Evolutionary conservation across 2,888 invertebrate species (phyloP).

Genomic region (Elmis aenea): DNA sequence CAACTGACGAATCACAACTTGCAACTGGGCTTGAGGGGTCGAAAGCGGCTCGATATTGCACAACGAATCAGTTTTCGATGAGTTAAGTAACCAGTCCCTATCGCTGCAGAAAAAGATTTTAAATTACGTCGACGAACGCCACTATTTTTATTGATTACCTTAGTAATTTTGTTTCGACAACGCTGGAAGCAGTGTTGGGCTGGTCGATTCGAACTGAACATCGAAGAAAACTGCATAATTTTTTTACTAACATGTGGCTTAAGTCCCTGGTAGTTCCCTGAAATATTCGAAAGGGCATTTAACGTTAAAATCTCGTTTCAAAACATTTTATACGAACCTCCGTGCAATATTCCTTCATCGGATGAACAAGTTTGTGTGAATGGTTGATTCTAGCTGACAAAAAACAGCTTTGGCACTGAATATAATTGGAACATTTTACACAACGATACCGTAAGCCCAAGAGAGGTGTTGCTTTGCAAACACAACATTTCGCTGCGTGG

Average conservation of each 20-base stretch:
- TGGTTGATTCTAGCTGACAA: slow-evolving; percentile 55
- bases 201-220: slow-evolving; percentile 29
- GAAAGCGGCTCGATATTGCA: slow-evolving; percentile 36
- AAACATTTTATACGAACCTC: slow-evolving; percentile 35
- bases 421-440: slow-evolving; percentile 59
- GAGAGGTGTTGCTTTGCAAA: slow-evolving; percentile 55
- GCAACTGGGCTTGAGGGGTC: slow-evolving; percentile 59
- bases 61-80: slow-evolving; percentile 24
- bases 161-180: slow-evolving; percentile 37
- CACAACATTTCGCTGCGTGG: slow-evolving; percentile 57
- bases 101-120: slow-evolving; percentile 27
- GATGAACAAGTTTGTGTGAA: slow-evolving; percentile 62
- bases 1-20: slow-evolving; percentile 65
- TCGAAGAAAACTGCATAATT: slow-evolving; percentile 32
- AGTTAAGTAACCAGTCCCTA: slow-evolving; percentile 27
- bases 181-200: slow-evolving; percentile 13
- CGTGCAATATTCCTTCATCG: slow-evolving; percentile 60
- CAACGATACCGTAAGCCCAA: slow-evolving; percentile 61
- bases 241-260: slow-evolving; percentile 33
- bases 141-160: slow-evolving; percentile 47
- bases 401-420: slow-evolving; percentile 66
- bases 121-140: too few relatives aligned
- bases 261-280: slow-evolving; percentile 24
- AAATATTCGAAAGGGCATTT: slow-evolving; percentile 13
- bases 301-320: slow-evolving; percentile 5